These are phyloP conservation scores for Erithacus rubecula DNA, from an alignment of 2,797 vertebrate species.

Conservation along the genomic window DNA sequence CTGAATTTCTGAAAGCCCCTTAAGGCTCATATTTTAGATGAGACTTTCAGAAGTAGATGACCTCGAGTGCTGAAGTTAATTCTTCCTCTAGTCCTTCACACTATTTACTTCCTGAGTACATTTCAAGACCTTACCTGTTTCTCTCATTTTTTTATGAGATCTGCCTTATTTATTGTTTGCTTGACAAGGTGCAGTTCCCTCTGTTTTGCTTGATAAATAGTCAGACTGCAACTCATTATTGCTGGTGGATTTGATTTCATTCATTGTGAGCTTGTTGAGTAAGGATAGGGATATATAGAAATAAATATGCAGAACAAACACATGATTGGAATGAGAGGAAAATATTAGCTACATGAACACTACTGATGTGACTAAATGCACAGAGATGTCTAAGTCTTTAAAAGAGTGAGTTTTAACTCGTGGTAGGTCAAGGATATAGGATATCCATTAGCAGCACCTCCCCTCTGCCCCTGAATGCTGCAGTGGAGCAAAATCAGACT, in stretches of 20 bases:
- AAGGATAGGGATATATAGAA: fast-evolving
- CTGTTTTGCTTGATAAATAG: neutral
- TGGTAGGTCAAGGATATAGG: neutral
- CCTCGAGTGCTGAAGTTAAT: neutral
- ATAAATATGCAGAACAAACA: neutral
- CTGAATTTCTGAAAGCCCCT: neutral
- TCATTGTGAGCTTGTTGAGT: neutral
- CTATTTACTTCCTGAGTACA: neutral
- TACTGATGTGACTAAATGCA: neutral
- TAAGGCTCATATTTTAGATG: neutral
- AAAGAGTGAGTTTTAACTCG: neutral
- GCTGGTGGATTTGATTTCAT: neutral
- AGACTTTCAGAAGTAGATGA: neutral
- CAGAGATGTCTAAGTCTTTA: neutral
- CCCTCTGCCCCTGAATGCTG: neutral
- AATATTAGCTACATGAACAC: fast-evolving
- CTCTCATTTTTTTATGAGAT: neutral
- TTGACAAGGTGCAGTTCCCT: neutral
- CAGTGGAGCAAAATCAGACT: neutral
- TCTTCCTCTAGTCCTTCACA: neutral
- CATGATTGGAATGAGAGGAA: neutral
- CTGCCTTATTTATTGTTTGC: neutral
- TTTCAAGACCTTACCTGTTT: neutral
- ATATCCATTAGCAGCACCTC: neutral
- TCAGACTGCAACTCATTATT: neutral